A percentile compares a stretch with the other conserved stretches of the same genome.
phyloP scores from a whole-genome alignment of 2,113 vertebrate genomes.

The Apeltes quadracus region DNA sequence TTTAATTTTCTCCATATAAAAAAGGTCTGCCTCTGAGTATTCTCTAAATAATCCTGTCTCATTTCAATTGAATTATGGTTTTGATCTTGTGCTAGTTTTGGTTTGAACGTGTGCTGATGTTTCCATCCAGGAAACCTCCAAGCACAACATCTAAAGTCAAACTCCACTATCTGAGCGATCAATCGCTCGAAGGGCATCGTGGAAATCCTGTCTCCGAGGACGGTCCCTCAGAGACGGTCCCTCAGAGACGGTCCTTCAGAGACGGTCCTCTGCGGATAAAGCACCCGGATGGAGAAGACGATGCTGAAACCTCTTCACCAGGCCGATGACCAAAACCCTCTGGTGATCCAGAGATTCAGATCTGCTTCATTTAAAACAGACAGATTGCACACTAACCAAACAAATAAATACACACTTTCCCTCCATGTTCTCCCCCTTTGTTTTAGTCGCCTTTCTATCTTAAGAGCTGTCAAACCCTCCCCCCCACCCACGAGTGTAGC shows the following conservation, averaged over 20 bases:
- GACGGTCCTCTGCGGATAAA: constrained; percentile 35
- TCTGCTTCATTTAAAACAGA: constrained; percentile 47
- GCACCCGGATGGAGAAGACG: constrained; percentile 37
- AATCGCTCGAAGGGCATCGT: constrained; percentile 50
- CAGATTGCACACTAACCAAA: constrained; percentile 50
- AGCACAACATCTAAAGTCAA: constrained; percentile 6
- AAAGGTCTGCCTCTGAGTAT: neutral
- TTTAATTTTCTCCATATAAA: neutral
- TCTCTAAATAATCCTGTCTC: neutral
- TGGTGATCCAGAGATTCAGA: constrained; percentile 61
- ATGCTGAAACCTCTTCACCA: constrained; percentile 49
- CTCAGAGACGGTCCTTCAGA: constrained; percentile 31
- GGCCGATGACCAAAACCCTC: constrained; percentile 53
- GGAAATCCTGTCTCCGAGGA: constrained; percentile 53
- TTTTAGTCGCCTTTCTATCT: constrained; percentile 9
- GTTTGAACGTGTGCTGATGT: constrained; percentile 11
- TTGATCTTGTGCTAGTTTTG: neutral
- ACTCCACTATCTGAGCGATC: constrained; percentile 50
- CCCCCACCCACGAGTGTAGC: neutral
- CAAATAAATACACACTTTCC: constrained; percentile 29
- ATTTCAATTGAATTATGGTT: neutral
- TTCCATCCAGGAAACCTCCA: constrained; percentile 23
- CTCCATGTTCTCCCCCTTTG: constrained; percentile 19
- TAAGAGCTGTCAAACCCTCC: constrained; percentile 24
- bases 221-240: constrained; percentile 29